A percentile compares a stretch with the other conserved stretches of the same genome.
These are phyloP conservation scores for Coptodon bakossiorum DNA, from an alignment of 2,113 vertebrate species.

Conservation along the genomic window DNA sequence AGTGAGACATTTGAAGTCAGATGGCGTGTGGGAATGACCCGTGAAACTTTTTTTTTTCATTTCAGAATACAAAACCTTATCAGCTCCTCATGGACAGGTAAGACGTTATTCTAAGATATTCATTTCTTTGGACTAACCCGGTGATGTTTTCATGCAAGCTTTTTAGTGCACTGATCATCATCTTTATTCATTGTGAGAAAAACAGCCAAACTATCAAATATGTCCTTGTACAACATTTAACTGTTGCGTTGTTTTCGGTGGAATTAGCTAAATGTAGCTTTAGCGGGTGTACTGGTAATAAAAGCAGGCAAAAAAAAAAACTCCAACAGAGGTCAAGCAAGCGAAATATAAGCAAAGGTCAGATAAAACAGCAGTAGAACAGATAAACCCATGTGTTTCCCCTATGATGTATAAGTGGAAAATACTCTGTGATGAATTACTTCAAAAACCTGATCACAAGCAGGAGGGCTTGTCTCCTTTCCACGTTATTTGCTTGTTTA, in stretches of 20 bases:
- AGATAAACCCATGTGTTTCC: background rate
- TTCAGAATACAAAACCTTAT: constrained; percentile 96
- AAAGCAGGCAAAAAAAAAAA: background rate
- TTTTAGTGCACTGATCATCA: background rate
- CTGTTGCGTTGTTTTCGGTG: background rate
- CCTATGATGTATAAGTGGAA: background rate
- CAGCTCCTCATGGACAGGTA: constrained; percentile 97
- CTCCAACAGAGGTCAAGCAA: background rate
- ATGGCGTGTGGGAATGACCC: background rate
- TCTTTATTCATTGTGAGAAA: background rate
- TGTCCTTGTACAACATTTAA: background rate
- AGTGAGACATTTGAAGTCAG: background rate
- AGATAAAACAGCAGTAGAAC: background rate
- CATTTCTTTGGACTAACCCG: background rate
- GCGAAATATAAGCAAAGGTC: background rate
- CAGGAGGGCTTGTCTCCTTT: background rate
- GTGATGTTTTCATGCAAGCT: background rate
- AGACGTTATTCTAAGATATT: constrained; percentile 26
- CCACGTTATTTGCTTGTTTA: background rate
- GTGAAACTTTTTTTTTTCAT: background rate
- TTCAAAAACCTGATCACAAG: background rate
- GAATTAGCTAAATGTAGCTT: background rate
- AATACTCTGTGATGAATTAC: background rate
- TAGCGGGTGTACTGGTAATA: background rate
- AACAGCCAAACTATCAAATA: background rate